Conservation (phyloP, 2,888 invertebrate genomes). For the Drosophila pegasa region DNA sequence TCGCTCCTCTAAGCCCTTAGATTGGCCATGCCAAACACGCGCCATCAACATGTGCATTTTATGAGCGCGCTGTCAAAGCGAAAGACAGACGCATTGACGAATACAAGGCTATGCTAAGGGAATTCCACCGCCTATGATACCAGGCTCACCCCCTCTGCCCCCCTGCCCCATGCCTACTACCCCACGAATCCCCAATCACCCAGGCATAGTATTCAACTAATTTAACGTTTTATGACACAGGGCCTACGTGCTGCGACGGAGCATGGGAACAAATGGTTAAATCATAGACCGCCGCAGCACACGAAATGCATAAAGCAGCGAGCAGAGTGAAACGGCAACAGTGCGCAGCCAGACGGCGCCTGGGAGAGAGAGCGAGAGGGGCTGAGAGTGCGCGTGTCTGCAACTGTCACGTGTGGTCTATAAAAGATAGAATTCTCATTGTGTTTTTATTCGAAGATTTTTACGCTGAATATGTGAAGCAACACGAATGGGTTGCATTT, state of each 20-base stretch:
- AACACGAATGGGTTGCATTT: slow-evolving; percentile 12
- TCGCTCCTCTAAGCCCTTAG: neutral
- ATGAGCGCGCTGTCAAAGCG: slow-evolving; percentile 61
- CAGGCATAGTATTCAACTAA: slow-evolving; percentile 69
- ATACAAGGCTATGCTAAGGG: slow-evolving; percentile 62
- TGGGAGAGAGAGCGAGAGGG: neutral
- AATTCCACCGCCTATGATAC: slow-evolving; percentile 28
- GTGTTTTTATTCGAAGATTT: slow-evolving; percentile 27
- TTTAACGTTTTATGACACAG: slow-evolving; percentile 78
- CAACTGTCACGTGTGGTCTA: slow-evolving; percentile 66
- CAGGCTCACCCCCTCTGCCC: neutral
- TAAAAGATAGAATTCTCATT: slow-evolving; percentile 71
- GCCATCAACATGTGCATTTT: slow-evolving; percentile 80
- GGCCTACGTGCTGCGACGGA: slow-evolving; percentile 65
- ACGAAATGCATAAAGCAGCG: slow-evolving; percentile 5
- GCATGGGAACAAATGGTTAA: slow-evolving; percentile 74
- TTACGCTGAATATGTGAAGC: slow-evolving; percentile 24
- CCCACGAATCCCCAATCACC: slow-evolving; percentile 24
- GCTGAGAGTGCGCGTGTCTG: neutral
- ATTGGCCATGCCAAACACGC: slow-evolving; percentile 72
- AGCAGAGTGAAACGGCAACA: neutral
- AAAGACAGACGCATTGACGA: slow-evolving; percentile 45
- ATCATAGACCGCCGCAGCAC: slow-evolving; percentile 61
- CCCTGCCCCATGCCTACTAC: neutral
- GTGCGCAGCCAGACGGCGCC: neutral